Conservation (phyloP, 2,113 vertebrate species). For the Oncorhynchus mykiss region DNA sequence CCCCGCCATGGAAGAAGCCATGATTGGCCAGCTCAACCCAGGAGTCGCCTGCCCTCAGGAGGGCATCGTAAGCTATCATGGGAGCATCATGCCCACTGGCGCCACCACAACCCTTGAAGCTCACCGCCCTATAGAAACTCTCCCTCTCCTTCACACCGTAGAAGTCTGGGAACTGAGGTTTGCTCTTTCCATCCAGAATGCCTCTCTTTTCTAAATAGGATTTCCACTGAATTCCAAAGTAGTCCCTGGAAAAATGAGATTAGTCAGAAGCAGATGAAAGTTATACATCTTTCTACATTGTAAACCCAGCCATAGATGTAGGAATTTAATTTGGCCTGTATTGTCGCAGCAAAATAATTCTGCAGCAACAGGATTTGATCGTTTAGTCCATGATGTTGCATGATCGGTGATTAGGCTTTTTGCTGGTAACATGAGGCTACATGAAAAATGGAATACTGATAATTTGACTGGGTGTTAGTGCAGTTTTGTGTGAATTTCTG, state of each 20-base stretch:
- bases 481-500: too few species aligned
- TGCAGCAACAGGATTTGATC: too few species aligned
- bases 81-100: conserved; percentile 82
- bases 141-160: conserved; percentile 76
- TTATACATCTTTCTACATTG: neutral
- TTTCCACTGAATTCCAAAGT: conserved; percentile 76
- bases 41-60: conserved; percentile 73
- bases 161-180: conserved; percentile 65
- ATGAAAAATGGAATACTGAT: too few species aligned
- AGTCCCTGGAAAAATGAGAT: conserved; percentile 64
- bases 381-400: too few species aligned
- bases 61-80: conserved; percentile 82
- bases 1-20: conserved; percentile 80
- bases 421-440: too few species aligned
- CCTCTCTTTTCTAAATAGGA: conserved; percentile 74
- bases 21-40: conserved; percentile 77
- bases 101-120: conserved; percentile 76
- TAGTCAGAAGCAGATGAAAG: neutral
- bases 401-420: too few species aligned
- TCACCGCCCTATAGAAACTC: conserved; percentile 70
- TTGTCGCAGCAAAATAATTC: too few species aligned
- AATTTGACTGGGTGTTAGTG: too few species aligned
- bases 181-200: conserved; percentile 67
- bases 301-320: too few species aligned
- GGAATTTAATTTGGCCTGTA: too few species aligned